These are phyloP conservation scores for Otolemur garnettii DNA, from an alignment of 2,113 vertebrate genomes.

Conservation along the genomic window DNA sequence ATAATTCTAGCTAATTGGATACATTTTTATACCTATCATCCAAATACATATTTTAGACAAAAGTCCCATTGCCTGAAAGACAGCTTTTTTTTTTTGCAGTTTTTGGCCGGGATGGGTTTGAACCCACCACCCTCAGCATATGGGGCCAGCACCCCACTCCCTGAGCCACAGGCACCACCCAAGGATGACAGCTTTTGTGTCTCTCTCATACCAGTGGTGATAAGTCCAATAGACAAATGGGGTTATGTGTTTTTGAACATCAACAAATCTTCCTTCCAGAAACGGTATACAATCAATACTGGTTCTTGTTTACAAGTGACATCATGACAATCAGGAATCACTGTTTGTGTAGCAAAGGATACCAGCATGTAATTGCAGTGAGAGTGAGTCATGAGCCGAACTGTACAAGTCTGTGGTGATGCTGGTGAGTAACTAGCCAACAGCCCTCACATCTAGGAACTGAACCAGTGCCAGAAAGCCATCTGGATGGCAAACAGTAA, in stretches of 20 bases:
- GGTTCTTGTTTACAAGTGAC: conserved; percentile 63
- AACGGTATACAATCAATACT: conserved; percentile 38
- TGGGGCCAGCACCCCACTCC: too few relatives aligned
- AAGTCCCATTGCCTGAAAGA: background rate
- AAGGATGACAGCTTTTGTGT: conserved; percentile 14
- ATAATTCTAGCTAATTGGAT: background rate
- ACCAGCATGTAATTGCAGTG: conserved; percentile 43
- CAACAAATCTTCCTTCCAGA: conserved; percentile 63
- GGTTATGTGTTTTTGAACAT: conserved; percentile 72
- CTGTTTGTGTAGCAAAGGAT: conserved; percentile 54
- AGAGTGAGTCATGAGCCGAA: conserved; percentile 77
- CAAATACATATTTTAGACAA: conserved; percentile 34
- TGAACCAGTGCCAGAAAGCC: conserved; percentile 84
- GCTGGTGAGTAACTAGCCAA: conserved; percentile 79
- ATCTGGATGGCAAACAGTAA: conserved; percentile 81
- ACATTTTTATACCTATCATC: conserved; percentile 4
- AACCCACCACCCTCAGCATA: too few relatives aligned
- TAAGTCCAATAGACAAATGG: background rate
- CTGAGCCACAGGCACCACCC: too few relatives aligned
- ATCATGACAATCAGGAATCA: conserved; percentile 58
- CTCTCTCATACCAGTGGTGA: conserved; percentile 19
- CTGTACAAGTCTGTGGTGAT: conserved; percentile 48
- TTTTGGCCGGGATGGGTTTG: too few relatives aligned
- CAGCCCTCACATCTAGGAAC: conserved; percentile 79
- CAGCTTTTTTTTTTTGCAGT: background rate